Evolutionary conservation across 2,113 vertebrate species (phyloP).

Genomic region (Rhinoptilus africanus): DNA sequence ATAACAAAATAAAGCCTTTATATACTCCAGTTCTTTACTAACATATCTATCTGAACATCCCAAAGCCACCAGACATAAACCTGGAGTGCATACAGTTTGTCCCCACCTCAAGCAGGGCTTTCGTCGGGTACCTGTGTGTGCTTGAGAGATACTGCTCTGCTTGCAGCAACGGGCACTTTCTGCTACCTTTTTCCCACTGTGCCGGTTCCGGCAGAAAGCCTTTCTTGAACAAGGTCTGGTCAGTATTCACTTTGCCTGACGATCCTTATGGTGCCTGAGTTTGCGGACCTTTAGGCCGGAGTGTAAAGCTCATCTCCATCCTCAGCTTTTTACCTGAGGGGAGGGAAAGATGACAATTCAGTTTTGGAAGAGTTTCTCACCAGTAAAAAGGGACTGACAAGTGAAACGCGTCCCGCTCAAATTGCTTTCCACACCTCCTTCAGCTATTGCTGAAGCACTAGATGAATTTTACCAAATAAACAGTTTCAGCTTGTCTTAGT

Average conservation of each 20-base stretch:
- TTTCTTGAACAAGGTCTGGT: not conserved
- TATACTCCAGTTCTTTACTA: not conserved
- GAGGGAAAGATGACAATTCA: not conserved
- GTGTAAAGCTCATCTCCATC: not conserved
- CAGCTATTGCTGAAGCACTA: not conserved
- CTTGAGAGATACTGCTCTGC: not conserved
- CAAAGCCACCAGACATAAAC: not conserved
- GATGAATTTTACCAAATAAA: not conserved
- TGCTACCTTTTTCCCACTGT: not conserved
- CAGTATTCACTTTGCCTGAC: not conserved
- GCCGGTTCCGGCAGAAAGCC: not conserved
- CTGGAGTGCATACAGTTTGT: too few species aligned
- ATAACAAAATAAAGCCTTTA: not conserved
- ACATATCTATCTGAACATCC: not conserved
- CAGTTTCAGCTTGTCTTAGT: not conserved
- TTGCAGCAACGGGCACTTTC: not conserved
- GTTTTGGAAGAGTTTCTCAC: not conserved
- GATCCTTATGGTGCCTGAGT: not conserved
- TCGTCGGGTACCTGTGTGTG: not conserved
- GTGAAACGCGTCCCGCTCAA: not conserved
- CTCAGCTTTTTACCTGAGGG: not conserved
- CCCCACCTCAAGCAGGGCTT: not conserved
- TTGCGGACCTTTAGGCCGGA: not conserved
- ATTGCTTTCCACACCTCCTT: not conserved
- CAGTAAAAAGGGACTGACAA: not conserved